phyloP scores from a whole-genome alignment of 2,888 invertebrate species.

The Mesochorus sp. region DNA sequence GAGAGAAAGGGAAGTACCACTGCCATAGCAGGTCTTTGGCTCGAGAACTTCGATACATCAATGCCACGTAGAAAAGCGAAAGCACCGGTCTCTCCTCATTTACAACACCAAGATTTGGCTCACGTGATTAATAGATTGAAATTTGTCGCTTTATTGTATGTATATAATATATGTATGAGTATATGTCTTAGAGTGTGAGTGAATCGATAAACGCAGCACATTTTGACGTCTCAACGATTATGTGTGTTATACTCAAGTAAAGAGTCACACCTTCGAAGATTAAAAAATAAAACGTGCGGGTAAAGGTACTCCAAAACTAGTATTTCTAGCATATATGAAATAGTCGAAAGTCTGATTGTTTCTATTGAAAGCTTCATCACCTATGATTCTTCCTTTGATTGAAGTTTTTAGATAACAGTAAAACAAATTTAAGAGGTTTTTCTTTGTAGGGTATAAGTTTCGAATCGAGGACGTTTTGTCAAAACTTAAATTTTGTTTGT shows the following conservation, averaged over 20 bases:
- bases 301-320: constrained; percentile 4
- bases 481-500: background rate
- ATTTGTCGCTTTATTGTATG: constrained; percentile 54
- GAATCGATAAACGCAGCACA: constrained; percentile 44
- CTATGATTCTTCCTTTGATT: background rate
- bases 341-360: background rate
- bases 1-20: constrained; percentile 6
- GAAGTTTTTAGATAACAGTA: background rate
- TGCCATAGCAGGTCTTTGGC: constrained; percentile 37
- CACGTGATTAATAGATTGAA: constrained; percentile 64
- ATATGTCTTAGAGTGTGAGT: background rate
- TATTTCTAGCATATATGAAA: background rate
- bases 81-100: constrained; percentile 35
- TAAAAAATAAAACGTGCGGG: constrained; percentile 30
- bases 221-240: constrained; percentile 59
- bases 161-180: constrained; percentile 17
- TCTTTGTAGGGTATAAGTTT: background rate
- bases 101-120: constrained; percentile 55
- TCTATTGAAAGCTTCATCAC: constrained; percentile 29
- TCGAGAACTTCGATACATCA: constrained; percentile 56
- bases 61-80: constrained; percentile 59
- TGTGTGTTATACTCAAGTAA: constrained; percentile 30
- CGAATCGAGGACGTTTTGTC: background rate
- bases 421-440: background rate
- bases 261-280: constrained; percentile 15